These are phyloP conservation scores for Lepus timidus DNA, from an alignment of 2,113 vertebrate species.

Conservation along the genomic window DNA sequence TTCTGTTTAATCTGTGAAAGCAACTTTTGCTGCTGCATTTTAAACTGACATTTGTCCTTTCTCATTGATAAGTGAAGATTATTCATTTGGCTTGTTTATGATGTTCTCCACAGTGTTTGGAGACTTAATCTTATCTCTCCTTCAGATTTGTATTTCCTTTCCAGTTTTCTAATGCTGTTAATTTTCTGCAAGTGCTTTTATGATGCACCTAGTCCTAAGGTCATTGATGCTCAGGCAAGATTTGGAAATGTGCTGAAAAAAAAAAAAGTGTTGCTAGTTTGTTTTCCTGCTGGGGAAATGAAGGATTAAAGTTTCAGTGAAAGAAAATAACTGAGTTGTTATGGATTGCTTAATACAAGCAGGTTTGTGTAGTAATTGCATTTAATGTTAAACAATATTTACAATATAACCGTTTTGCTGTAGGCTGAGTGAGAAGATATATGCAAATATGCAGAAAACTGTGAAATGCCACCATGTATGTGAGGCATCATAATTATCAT, in stretches of 20 bases:
- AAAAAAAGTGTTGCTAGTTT: conserved; percentile 33
- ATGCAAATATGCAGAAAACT: conserved; percentile 57
- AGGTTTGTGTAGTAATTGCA: conserved; percentile 58
- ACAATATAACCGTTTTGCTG: conserved; percentile 44
- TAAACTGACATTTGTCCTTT: conserved; percentile 23
- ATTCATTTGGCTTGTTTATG: conserved; percentile 64
- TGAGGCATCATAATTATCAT: conserved; percentile 33
- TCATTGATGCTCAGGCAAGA: conserved; percentile 52
- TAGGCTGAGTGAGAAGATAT: conserved; percentile 44
- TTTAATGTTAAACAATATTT: conserved; percentile 73
- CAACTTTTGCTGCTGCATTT: conserved; percentile 1
- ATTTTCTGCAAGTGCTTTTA: conserved; percentile 55
- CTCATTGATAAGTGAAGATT: conserved; percentile 52
- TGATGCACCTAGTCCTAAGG: conserved; percentile 19
- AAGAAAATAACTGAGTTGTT: conserved; percentile 55
- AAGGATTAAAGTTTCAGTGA: conserved; percentile 55
- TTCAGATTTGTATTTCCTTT: conserved; percentile 56
- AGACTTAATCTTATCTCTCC: conserved; percentile 57
- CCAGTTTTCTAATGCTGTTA: conserved; percentile 54
- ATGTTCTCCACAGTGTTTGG: background rate
- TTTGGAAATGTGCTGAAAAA: background rate
- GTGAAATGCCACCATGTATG: background rate
- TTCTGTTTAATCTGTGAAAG: background rate
- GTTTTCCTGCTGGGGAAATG: conserved; percentile 1
- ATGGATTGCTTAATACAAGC: conserved; percentile 64